Evolutionary conservation across 2,797 vertebrate genomes (phyloP), one percentile per base, ranked within the genome.

Genomic region (Rhadinocentrus ornatus): DNA sequence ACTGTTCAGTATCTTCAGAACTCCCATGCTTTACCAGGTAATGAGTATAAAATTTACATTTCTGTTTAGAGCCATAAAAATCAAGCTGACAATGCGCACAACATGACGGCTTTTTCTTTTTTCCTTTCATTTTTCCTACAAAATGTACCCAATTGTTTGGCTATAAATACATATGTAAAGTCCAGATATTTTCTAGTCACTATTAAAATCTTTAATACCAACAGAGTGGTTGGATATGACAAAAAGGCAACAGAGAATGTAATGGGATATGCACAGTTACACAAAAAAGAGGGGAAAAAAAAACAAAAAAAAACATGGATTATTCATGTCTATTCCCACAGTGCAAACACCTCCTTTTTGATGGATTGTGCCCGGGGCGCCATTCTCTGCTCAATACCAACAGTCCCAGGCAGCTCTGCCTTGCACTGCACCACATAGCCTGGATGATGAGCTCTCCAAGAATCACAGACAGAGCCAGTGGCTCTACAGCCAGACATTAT

Each of bases 321-420:
- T 94, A 95, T 95, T 94, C 91, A 94, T 94, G 90, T 71, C 79
- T 89, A 88, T 93, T 91, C 91, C 89, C 91, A 89, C 81, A 91
- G 85, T 91, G 86, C 80, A 89, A 91, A 89, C 86, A 84, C 78
- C 84, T 91, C 80, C 80, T 80, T 89, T 94, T 92, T 95, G 93
- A 94, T 93, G 93, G 91, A 90, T 93, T 89, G 86, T 74, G 92
- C 93, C 89, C 18, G 65, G 73, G 90, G 93, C 90, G 8, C 73
- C 84, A 71, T 82, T 86, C 82, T 79, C 88, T 86, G 82, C 90
- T 94, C 92, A 90, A 91, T 93, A 92, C 85, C 82, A 90, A 89
- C 92, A 92, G 85, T 89, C 82, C 82, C 81, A 87, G 84, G 81
- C 85, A 90, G 78, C 78, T 63, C 65, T 73, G 84, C 69, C 78